Conservation (phyloP, 2,113 vertebrate species). For the Danionella cerebrum region DNA sequence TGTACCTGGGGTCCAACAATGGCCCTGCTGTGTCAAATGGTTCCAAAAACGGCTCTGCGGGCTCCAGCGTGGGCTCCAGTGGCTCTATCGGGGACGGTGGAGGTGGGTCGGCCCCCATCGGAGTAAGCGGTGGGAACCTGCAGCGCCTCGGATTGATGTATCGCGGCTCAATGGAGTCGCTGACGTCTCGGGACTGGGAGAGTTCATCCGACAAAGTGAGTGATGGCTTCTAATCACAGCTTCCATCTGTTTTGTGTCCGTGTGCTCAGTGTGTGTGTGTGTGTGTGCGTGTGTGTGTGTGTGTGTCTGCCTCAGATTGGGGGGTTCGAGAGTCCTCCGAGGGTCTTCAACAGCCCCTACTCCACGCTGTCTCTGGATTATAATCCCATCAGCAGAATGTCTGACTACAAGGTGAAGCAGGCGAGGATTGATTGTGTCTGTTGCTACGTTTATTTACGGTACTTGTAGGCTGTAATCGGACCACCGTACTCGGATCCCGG, state of each 20-base stretch:
- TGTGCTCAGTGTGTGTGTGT: not conserved
- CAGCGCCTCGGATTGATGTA: conserved; percentile 38
- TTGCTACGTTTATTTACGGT: too few species aligned
- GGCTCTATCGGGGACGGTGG: conserved; percentile 36
- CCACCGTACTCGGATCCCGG: too few species aligned
- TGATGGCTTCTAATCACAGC: too few species aligned
- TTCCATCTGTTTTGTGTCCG: not conserved
- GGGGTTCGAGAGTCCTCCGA: conserved; percentile 46
- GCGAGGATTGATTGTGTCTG: not conserved
- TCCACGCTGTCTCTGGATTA: conserved; percentile 51
- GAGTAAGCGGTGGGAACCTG: conserved; percentile 43
- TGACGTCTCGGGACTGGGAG: conserved; percentile 59
- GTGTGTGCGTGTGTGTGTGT: too few species aligned
- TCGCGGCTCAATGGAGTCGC: conserved; percentile 61
- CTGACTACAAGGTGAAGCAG: conserved; percentile 57
- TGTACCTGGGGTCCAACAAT: conserved; percentile 49
- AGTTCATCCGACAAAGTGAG: conserved; percentile 57
- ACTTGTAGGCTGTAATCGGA: too few species aligned
- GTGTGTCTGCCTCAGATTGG: conserved; percentile 31
- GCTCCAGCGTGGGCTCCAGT: not conserved
- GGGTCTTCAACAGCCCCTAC: conserved; percentile 68
- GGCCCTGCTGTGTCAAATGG: not conserved
- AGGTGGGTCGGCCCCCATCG: conserved; percentile 28
- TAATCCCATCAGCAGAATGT: conserved; percentile 50
- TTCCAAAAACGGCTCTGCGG: not conserved